Evolutionary conservation across 1,140 invertebrate species (phyloP), one percentile per base, ranked within the genome.

Genomic region (Papilio dardanus): DNA sequence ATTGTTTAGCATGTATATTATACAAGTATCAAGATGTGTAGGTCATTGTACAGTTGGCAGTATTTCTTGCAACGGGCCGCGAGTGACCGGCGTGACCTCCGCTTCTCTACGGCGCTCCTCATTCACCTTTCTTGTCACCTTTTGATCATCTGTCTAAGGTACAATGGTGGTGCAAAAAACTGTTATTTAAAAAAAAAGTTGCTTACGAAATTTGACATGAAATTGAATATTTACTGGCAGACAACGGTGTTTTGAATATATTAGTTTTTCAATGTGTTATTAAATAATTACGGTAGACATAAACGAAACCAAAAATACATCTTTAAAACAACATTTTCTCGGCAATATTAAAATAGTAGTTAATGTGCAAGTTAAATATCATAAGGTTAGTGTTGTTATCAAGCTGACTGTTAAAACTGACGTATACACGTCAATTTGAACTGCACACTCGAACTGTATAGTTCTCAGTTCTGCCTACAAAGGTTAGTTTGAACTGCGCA

Each of bases 81-180:
- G 75, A 77, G 69, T 80, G 79, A 78, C 76, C 75, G 76, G 68
- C 86, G 85, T 86, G 86, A 88, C 84, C 86, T 83, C 69, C 82
- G 69, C 81, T 85, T 84, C 65, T 81, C 74, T 77, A 85, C 82
- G 84, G 79, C 66, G 33, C 65, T 75, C 68, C 40, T 69, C 31
- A 76, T 76, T 73, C 69, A 73, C 42, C 30, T 54, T n/a, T 73
- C 46, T 24, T 69, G 68, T 73, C 71, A 73, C 71, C 71, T 73
- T 50, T 54, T 42, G 75, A 37, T 69, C 67, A 24, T 69, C 67
- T 69, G 31, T 69, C 31, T 35, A 24, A 69, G 4, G 8, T 40
- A 40, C 33, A 40, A 69, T 69, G 35, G 31, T 14, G 21, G 0
- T 42, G 67, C 67, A 69, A 69, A 69, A 67, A 69, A 21, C 8